These are phyloP conservation scores for Lordiphosa andalusiaca DNA, from an alignment of 2,888 invertebrate species.

Conservation along the genomic window DNA sequence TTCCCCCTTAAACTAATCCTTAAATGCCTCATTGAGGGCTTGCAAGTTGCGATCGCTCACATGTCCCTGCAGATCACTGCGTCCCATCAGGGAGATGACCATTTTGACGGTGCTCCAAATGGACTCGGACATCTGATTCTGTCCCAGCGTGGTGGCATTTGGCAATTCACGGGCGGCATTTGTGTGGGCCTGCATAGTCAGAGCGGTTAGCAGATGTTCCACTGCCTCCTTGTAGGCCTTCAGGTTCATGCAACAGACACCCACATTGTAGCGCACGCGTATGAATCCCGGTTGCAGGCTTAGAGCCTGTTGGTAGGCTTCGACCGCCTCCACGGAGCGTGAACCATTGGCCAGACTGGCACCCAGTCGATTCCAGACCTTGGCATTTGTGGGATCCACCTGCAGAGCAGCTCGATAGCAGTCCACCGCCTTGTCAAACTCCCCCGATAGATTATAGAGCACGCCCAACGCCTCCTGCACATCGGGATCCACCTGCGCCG, in stretches of 20 bases:
- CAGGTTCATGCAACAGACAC: slow-evolving; percentile 98
- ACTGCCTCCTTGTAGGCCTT: slow-evolving; percentile 96
- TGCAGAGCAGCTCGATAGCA: slow-evolving; percentile 95
- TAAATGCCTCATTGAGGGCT: slow-evolving; percentile 83
- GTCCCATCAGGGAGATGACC: slow-evolving; percentile 90
- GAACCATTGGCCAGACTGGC: slow-evolving; percentile 98
- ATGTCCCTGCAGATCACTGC: slow-evolving; percentile 83
- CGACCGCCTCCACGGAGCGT: slow-evolving; percentile 96
- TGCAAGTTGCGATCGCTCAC: slow-evolving; percentile 84
- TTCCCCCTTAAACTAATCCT: slow-evolving; percentile 49
- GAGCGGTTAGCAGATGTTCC: slow-evolving; percentile 95
- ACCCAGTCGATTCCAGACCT: slow-evolving; percentile 97
- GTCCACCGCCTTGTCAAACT: slow-evolving; percentile 97
- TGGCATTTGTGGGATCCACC: slow-evolving; percentile 88
- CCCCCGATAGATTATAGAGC: slow-evolving; percentile 95
- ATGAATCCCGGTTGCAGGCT: slow-evolving; percentile 97
- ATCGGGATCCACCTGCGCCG: slow-evolving; percentile 90
- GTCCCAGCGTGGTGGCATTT: slow-evolving; percentile 80
- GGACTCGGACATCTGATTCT: slow-evolving; percentile 89
- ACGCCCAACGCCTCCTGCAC: slow-evolving; percentile 97
- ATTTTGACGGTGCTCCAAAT: slow-evolving; percentile 97
- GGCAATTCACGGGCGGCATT: slow-evolving; percentile 83
- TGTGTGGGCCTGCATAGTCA: slow-evolving; percentile 91
- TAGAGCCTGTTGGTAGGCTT: slow-evolving; percentile 95
- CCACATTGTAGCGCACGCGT: slow-evolving; percentile 97